Conservation (phyloP, 2,888 invertebrate genomes). For the Kuschelorhynchus macadamiae region DNA sequence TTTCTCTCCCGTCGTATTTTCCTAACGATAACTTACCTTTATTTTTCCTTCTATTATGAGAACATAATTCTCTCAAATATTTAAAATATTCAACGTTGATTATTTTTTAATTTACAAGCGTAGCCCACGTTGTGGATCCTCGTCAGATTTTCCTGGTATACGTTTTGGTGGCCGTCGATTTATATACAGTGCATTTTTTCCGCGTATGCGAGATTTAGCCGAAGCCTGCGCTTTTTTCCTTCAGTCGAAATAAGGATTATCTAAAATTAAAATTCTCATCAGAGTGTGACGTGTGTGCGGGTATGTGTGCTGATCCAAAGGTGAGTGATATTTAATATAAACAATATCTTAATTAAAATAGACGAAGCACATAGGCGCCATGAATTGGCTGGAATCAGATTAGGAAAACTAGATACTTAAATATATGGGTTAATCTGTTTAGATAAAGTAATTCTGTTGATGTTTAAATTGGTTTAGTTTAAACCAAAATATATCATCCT, state of each 20-base stretch:
- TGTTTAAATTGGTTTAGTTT: too few relatives aligned
- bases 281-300: background rate
- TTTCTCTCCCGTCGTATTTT: too few relatives aligned
- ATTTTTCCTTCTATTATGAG: too few relatives aligned
- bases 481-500: too few relatives aligned
- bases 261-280: conserved; percentile 23
- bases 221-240: conserved; percentile 26
- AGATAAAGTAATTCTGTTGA: too few relatives aligned
- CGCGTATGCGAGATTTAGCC: conserved; percentile 3
- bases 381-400: background rate
- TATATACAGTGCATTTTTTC: conserved; percentile 6
- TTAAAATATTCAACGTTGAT: conserved; percentile 17
- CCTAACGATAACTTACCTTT: too few relatives aligned
- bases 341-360: conserved; percentile 17
- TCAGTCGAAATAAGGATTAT: conserved; percentile 22
- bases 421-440: too few relatives aligned
- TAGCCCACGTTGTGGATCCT: too few relatives aligned
- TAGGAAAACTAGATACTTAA: too few relatives aligned
- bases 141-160: too few relatives aligned
- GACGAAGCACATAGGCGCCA: conserved; percentile 16
- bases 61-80: too few relatives aligned
- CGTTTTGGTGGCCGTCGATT: conserved; percentile 9
- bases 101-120: conserved; percentile 11
- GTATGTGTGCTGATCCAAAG: conserved; percentile 14
- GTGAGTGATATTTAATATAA: conserved; percentile 29